Evolutionary conservation across 2,113 vertebrate genomes (phyloP), one percentile per base, ranked within the genome.

Genomic region (Peromyscus leucopus): DNA sequence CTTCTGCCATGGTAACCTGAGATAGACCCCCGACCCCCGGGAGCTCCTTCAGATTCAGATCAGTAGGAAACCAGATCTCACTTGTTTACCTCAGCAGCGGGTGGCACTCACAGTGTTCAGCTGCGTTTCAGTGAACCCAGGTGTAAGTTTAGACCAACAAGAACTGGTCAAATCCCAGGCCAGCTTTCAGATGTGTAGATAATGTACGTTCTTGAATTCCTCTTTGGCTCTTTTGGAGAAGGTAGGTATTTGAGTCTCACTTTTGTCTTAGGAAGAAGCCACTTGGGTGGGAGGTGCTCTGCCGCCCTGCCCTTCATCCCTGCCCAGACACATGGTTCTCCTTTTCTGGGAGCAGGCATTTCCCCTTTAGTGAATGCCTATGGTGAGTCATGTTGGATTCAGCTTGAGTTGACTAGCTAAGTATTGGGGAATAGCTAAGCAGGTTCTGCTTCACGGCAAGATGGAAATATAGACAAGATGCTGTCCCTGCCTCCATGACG

Each of bases 271-370:
- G 31, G 21, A 82, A 19, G 21, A 31, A 48, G 63, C 48, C 39
- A 59, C n/a, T 26, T 22, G 3, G 42, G 15, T 31, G 17, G 22
- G 28, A 69, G 8, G 11, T 1, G 1, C 36, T 57, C 42, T 28
- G 26, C 8, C 13, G 33, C 26, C 4, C 7, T 67, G n/a, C 26
- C 4, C 7, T 67, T 51, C 24, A 7, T 28, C n/a, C 33, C 69
- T 83, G 24, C 33, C 69, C 7, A 21, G 0, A 15, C 39, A 19
- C 33, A 19, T 12, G 5, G 48, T 83, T 9, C 65, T 12, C 22
- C 2, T 55, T n/a, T 12, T 84, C 3, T 22, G 5, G 17, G 0
- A 0, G 12, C 4, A 5, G 9, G 5, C 1, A 15, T 7, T 24
- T 63, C 36, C 78, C 78, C 82, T 36, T 15, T 2, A 74, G 88